A percentile compares a stretch with the other conserved stretches of the same genome.
These are phyloP conservation scores for Dimorphilus gyrociliatus DNA, from an alignment of 2,888 invertebrate genomes.

Conservation along the genomic window DNA sequence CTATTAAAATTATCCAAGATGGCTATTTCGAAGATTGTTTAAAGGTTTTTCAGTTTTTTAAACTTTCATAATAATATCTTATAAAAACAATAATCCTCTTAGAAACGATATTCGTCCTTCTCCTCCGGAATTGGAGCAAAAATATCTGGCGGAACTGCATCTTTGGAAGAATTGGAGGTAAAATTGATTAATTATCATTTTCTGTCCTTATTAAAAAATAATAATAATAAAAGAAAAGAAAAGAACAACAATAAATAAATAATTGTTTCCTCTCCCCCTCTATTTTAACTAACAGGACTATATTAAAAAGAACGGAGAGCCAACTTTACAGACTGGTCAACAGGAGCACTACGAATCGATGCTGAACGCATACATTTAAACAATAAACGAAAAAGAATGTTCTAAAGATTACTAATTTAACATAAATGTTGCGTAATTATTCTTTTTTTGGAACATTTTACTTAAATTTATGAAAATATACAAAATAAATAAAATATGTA, in stretches of 20 bases:
- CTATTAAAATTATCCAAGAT: slow-evolving; percentile 43
- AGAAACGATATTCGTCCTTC: slow-evolving; percentile 48
- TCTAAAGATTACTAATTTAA: too few species aligned
- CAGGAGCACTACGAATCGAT: slow-evolving; percentile 41
- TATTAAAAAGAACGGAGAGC: slow-evolving; percentile 32
- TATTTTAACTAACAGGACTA: slow-evolving; percentile 43
- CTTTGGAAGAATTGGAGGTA: slow-evolving; percentile 40
- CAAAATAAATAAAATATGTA: too few species aligned
- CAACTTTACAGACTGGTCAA: slow-evolving; percentile 31
- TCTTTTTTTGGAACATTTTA: too few species aligned
- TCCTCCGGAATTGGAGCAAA: slow-evolving; percentile 46
- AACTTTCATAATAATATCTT: too few species aligned
- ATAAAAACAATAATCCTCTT: too few species aligned
- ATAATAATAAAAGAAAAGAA: background rate
- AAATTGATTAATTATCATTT: slow-evolving; percentile 1
- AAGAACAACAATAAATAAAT: background rate
- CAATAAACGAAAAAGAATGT: too few species aligned
- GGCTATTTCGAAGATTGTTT: too few species aligned
- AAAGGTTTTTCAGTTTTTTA: too few species aligned
- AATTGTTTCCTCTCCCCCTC: background rate
- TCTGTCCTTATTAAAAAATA: background rate
- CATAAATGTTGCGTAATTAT: too few species aligned
- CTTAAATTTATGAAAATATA: too few species aligned
- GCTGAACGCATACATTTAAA: slow-evolving; percentile 31
- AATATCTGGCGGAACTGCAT: slow-evolving; percentile 43